Conservation (phyloP, 2,113 vertebrate genomes). For the Delphinus delphis region DNA sequence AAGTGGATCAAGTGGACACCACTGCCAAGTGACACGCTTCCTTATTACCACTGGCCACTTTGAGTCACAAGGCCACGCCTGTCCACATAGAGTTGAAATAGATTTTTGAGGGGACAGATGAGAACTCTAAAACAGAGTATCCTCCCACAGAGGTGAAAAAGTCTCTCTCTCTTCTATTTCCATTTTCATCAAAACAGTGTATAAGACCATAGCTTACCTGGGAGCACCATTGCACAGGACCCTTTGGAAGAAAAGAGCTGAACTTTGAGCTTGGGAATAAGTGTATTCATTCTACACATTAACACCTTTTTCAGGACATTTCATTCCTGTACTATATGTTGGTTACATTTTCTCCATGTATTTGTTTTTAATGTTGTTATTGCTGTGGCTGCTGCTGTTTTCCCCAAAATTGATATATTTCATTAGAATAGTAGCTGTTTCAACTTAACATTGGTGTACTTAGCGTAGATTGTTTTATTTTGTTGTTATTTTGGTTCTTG, state of each 20-base stretch:
- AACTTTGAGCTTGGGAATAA: background rate
- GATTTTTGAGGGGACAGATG: background rate
- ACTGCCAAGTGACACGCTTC: background rate
- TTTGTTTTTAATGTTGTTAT: slow-evolving; percentile 51
- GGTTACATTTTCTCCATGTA: slow-evolving; percentile 2
- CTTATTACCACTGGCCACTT: background rate
- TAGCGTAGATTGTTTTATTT: slow-evolving; percentile 55
- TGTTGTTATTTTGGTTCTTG: slow-evolving; percentile 22
- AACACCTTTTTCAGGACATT: background rate
- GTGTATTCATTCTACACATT: background rate
- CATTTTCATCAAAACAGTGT: background rate
- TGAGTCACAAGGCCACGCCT: background rate
- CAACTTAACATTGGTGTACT: background rate
- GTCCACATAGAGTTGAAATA: background rate
- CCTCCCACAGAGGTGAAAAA: background rate
- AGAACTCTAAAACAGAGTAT: background rate
- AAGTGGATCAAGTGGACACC: background rate
- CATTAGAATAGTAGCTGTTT: slow-evolving; percentile 60
- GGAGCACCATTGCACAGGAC: background rate
- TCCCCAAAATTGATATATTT: slow-evolving; percentile 57
- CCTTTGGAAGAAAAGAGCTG: background rate
- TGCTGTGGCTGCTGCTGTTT: background rate
- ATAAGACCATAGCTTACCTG: background rate
- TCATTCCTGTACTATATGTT: slow-evolving; percentile 3
- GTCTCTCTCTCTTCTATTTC: background rate